Evolutionary conservation across 2,113 vertebrate species (phyloP), one percentile per base, ranked within the genome.

Genomic region (Eulacestoma nigropectus): DNA sequence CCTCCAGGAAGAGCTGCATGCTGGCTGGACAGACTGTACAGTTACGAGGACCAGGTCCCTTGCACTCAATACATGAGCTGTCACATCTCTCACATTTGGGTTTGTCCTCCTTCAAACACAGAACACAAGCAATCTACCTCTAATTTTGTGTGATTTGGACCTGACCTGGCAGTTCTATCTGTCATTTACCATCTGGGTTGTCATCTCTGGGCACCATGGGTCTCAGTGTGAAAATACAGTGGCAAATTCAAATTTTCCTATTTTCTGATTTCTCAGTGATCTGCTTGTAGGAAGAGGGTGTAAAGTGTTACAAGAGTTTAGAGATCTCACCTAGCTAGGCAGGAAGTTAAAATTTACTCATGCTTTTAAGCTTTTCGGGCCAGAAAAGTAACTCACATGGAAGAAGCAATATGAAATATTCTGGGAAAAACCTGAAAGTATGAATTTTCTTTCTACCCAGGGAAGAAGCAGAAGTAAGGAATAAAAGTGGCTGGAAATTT

Each of bases 1-100:
- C 98, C 3, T 99, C 98, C 53, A 96, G 16, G 46, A 98, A 95
- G 39, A 99, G 94, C 46, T 98, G 69, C 92, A 97, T 96, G 55
- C 86, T 42, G 14, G 98, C 97, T 4, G 97, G 98, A 25, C 99
- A 99, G 64, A 93, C 32, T 0, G 98, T 99, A 95, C 99, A 99
- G 96, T 99, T 98, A 83, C 95, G 68, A 35, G 68, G 64, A 5
- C 99, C 97, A 1, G 98, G 98, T 19, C 99, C 99, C 52, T 98
- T 98, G 96, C 99, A 99, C 91, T 98, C 98, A 6, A 92, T 9
- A 41, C 99, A 99, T 16, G 98, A 99, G 2, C 90, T 83, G 19
- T 99, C 97, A 35, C 99, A 99, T 16, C 74, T 88, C 64, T 94
- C 95, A 93, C 99, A 99, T n/a, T 84, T 47, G 39, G 76, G n/a